Conservation (phyloP, 2,797 vertebrate genomes). For the Neoniphon sammara region DNA sequence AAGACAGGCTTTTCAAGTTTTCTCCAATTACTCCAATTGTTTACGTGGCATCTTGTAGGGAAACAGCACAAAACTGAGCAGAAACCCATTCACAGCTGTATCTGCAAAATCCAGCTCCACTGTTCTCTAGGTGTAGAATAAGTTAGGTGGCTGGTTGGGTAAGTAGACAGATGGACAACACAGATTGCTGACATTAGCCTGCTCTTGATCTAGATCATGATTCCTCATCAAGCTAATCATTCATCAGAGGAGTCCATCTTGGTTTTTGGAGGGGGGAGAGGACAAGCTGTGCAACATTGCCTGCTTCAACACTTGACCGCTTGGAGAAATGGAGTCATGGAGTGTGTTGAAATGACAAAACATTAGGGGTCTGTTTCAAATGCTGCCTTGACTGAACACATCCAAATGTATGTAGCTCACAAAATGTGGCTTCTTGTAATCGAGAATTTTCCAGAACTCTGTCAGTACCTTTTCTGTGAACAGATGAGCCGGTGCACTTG, state of each 20-base stretch:
- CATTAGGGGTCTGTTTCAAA: conserved; percentile 63
- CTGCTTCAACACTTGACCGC: conserved; percentile 71
- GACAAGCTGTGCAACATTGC: conserved; percentile 76
- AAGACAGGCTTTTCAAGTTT: conserved; percentile 1
- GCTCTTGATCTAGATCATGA: conserved; percentile 81
- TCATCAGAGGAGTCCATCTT: conserved; percentile 77
- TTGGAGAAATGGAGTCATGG: conserved; percentile 63
- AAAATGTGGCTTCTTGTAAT: conserved; percentile 3
- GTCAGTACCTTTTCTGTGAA: neutral
- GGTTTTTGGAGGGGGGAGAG: conserved; percentile 63
- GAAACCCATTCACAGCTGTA: conserved; percentile 52
- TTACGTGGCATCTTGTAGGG: neutral
- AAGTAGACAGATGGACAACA: conserved; percentile 80
- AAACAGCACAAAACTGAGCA: conserved; percentile 10
- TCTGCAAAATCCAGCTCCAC: conserved; percentile 34
- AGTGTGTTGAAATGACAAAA: conserved; percentile 68
- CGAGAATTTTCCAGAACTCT: conserved; percentile 3
- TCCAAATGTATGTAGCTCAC: conserved; percentile 10
- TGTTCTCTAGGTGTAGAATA: conserved; percentile 37
- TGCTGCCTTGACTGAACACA: conserved; percentile 39
- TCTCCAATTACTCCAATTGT: conserved; percentile 19
- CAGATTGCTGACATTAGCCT: conserved; percentile 82
- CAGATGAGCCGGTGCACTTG: neutral
- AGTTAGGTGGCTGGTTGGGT: conserved; percentile 61
- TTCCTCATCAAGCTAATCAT: conserved; percentile 83